Evolutionary conservation across 2,888 invertebrate species (phyloP).

Genomic region (Frankliniella intonsa): DNA sequence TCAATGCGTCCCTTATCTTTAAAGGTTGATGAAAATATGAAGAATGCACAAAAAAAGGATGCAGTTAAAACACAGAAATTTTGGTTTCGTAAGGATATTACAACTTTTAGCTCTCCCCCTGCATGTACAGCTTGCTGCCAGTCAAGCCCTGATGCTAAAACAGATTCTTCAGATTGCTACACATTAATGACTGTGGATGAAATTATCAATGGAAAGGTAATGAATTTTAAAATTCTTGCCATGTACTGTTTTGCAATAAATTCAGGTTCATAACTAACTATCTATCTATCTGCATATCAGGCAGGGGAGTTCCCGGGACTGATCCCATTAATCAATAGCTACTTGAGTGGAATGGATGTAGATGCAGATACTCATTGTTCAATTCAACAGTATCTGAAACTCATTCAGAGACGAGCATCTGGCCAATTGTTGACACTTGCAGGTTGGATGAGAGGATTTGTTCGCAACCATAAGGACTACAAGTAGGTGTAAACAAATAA

Average conservation of each 20-base stretch:
- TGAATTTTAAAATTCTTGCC: conserved; percentile 23
- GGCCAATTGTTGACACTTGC: conserved; percentile 93
- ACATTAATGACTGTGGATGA: conserved; percentile 87
- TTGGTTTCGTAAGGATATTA: conserved; percentile 88
- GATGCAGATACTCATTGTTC: conserved; percentile 98
- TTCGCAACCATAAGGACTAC: conserved; percentile 82
- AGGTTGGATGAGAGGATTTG: conserved; percentile 88
- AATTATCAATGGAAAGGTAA: conserved; percentile 92
- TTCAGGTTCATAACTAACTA: neutral
- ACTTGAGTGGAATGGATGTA: conserved; percentile 91
- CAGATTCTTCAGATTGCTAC: conserved; percentile 52
- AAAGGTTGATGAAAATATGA: conserved; percentile 93
- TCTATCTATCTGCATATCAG: conserved; percentile 46
- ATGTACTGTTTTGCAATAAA: neutral
- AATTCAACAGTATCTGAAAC: conserved; percentile 89
- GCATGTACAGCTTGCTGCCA: conserved; percentile 43
- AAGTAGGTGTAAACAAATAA: conserved; percentile 56
- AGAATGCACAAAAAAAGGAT: conserved; percentile 84
- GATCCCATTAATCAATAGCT: conserved; percentile 88
- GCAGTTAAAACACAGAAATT: conserved; percentile 81
- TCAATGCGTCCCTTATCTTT: neutral
- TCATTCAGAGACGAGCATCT: conserved; percentile 80
- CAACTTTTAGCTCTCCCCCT: conserved; percentile 48
- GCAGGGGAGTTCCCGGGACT: conserved; percentile 89
- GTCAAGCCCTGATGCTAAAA: conserved; percentile 33